Evolutionary conservation across 92 coral and sea anemone species (phyloP).

Genomic region (Bergia puertoricense): DNA sequence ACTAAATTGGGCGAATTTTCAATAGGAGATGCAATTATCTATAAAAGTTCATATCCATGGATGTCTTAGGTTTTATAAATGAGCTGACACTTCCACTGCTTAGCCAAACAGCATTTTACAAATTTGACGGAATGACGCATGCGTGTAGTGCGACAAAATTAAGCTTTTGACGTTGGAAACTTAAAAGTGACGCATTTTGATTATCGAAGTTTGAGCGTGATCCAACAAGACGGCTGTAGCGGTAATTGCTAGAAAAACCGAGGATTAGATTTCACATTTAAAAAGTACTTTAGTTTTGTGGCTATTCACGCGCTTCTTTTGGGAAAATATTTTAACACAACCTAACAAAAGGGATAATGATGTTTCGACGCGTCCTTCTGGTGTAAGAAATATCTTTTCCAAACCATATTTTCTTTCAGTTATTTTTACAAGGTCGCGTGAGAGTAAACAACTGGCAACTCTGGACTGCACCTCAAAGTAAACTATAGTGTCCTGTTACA

Average conservation of each 20-base stretch:
- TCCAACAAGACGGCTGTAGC: background rate
- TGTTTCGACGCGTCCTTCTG: background rate
- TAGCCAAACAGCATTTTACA: conserved; percentile 15
- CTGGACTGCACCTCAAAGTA: conserved; percentile 4
- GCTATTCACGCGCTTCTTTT: background rate
- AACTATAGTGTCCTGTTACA: background rate
- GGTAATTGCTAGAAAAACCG: background rate
- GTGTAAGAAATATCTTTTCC: background rate
- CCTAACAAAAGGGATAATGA: background rate
- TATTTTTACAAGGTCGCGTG: background rate
- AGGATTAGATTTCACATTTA: conserved; percentile 6
- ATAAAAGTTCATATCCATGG: conserved; percentile 8
- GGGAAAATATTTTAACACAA: background rate
- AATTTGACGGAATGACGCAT: conserved; percentile 15
- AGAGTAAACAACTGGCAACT: conserved; percentile 35
- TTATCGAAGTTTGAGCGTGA: background rate
- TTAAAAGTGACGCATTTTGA: background rate
- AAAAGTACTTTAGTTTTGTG: background rate
- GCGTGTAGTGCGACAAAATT: background rate
- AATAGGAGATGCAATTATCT: conserved; percentile 29
- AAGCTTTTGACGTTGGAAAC: conserved; percentile 12
- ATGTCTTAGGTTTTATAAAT: background rate
- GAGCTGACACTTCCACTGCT: background rate
- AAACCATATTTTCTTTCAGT: background rate
- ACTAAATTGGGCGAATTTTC: conserved; percentile 19